These are phyloP conservation scores for Glyphotaelius pellucidus DNA, from an alignment of 2,888 invertebrate species.

Conservation along the genomic window DNA sequence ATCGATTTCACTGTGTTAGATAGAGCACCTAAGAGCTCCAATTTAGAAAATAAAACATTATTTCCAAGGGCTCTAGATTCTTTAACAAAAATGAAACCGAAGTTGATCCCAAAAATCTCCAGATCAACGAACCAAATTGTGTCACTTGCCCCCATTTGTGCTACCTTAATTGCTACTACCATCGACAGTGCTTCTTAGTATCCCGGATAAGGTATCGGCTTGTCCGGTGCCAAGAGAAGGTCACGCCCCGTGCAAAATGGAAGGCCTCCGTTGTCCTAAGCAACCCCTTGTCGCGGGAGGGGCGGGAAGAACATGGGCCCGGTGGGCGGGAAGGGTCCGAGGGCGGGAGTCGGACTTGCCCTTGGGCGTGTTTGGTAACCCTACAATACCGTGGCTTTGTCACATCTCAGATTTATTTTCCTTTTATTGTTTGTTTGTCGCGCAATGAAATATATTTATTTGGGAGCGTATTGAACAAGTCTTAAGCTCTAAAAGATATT, in stretches of 20 bases:
- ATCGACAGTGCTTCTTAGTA: neutral
- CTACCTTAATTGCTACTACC: neutral
- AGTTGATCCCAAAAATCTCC: neutral
- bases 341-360: neutral
- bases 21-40: too few relatives aligned
- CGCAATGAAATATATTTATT: neutral
- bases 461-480: neutral
- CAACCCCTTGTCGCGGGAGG: neutral
- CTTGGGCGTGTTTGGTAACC: constrained; percentile 33
- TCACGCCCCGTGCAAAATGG: constrained; percentile 27
- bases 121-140: neutral
- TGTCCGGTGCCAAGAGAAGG: neutral
- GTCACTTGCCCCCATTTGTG: neutral
- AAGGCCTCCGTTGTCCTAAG: constrained; percentile 8
- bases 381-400: constrained; percentile 13
- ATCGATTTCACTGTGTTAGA: too few relatives aligned
- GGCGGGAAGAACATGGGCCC: neutral
- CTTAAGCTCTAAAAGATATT: neutral
- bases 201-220: neutral
- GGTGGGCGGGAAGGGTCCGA: neutral
- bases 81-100: neutral
- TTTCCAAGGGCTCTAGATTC: neutral
- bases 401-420: neutral
- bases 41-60: neutral
- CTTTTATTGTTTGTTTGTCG: constrained; percentile 18